Conservation (phyloP, 2,113 vertebrate genomes). For the Perccottus glenii region DNA sequence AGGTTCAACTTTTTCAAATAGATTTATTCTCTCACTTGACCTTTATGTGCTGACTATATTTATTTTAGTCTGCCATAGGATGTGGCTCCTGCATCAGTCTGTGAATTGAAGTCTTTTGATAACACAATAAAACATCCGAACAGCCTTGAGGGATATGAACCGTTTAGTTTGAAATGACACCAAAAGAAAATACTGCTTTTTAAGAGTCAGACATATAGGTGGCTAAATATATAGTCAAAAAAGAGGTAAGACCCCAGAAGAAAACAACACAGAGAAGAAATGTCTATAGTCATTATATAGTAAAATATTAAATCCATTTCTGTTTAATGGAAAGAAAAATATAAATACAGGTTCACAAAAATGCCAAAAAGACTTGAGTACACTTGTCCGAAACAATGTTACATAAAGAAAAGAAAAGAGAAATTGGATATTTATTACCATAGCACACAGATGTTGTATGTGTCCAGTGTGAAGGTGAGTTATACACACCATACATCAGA, state of each 20-base stretch:
- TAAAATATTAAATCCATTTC: no score
- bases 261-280: background rate
- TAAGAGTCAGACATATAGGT: background rate
- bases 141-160: background rate
- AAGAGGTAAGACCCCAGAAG: background rate
- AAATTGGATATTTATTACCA: no score
- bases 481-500: no score
- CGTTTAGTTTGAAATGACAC: background rate
- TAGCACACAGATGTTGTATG: no score
- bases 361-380: no score
- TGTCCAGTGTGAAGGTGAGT: no score
- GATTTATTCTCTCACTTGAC: background rate
- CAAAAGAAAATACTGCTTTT: background rate
- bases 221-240: background rate
- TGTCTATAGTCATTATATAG: no score
- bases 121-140: background rate
- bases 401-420: no score
- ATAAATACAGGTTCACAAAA: no score
- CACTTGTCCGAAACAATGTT: no score
- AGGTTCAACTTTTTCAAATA: background rate
- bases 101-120: background rate
- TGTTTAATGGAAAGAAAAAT: no score
- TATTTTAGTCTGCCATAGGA: background rate
- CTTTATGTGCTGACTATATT: background rate
- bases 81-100: background rate